Evolutionary conservation across 2,888 invertebrate genomes (phyloP), one percentile per base, ranked within the genome.

Genomic region (Sarcophaga subvicina): DNA sequence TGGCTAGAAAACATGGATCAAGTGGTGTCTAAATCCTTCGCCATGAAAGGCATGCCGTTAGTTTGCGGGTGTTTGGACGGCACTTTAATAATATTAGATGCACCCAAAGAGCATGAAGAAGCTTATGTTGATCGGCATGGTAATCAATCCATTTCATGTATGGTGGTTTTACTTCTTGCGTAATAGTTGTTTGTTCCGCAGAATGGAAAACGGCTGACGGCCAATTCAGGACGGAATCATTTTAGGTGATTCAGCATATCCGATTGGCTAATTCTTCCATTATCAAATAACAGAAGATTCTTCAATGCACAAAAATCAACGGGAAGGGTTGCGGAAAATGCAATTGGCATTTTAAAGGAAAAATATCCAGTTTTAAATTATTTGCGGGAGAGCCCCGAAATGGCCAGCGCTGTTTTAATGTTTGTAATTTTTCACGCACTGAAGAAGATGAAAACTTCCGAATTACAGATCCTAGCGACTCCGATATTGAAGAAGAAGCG

Each of bases 381-480:
- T 66, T 66, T 66, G 66, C 66, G 37, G 66, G 66, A 5, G 63
- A 63, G 63, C 66, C 37, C 27, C 66, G 66, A 66, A 66, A 66
- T 66, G 27, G 3, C 66, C 66, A 66, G 66, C 37, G 66, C 25
- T 66, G 14, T 66, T 66, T 66, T 25, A 14, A 66, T 66, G 11
- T 60, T 60, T 60, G 60, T 60, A 60, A 60, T n/a, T 60, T 60
- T 60, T 60, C 60, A 60, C n/a, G 17, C 60, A 60, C 60, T 60
- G 60, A 60, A n/a, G 60, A 60, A 60, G 60, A 60, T 60, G 60
- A 60, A 60, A 3, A 60, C 60, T 60, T 60, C 60, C 2, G 66
- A 66, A 66, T 27, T 37, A 27, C 66, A 66, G 67, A 67, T 67
- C 67, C 4, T 67, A 67, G 67, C 67, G 45, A 45, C 67, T 67